Base-by-base conservation (phyloP, 2,888 invertebrate species). In the Belgica antarctica region DNA sequence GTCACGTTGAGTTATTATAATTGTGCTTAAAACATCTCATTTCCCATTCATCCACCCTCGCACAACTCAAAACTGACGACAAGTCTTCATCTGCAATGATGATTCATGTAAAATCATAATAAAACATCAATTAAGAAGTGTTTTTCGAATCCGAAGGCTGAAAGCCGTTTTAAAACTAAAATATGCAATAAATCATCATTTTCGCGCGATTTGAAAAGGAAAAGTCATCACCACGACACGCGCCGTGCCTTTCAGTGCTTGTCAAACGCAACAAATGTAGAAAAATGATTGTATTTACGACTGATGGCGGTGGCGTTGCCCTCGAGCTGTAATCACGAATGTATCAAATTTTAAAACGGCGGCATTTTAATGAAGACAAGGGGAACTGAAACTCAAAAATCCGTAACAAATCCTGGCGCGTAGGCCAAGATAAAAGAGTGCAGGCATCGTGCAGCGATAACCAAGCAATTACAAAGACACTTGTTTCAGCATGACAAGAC, bases 131-230 rank as follows among this genome's bases (percentile, higher is more conserved):
- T 63, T 63, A 63, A 63, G 41, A 63, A 41, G 63, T 63, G 36
- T 41, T 63, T 5, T 62, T 63, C 36, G 24, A 19, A 36, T n/a
- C 1, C 17, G 31, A 34, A 31, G 28, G 52, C 15, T 10, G 31
- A 62, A 19, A 61, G 25, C 25, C 22, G n/a, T 31, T 52, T 22
- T 17, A 15, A 62, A 62, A 62, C 31, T 62, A 28, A 62, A 62
- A 62, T 17, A 17, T 41, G 41, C 63, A 31, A 63, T 63, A 63
- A 63, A 63, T 63, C 63, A 63, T 63, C 63, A 63, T 63, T 63
- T 62, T 31, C 31, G 62, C 31, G 19, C 10, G 7, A 25, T n/a
- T 17, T n/a, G 22, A 17, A 31, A 31, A 31, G 12, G 34, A 25
- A 61, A 61, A 61, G 61, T 61, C 61, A 61, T 61, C 61, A 25